Conservation (phyloP, 2,888 invertebrate species). For the Philonicus albiceps region DNA sequence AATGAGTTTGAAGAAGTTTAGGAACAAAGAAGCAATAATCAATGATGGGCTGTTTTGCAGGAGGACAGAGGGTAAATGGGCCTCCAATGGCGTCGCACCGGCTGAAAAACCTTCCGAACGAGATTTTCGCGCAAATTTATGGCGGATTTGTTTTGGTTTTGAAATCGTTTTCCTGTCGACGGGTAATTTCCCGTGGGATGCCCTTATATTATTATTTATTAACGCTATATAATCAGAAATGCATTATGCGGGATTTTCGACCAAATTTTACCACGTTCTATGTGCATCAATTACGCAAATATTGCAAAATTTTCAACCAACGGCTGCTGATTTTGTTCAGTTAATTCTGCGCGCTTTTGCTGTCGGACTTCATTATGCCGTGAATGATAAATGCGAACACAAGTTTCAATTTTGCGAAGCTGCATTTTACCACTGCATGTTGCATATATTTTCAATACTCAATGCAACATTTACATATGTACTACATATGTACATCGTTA, state of each 20-base stretch:
- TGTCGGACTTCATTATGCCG: background rate
- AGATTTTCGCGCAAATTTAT: background rate
- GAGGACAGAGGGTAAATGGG: background rate
- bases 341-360: background rate
- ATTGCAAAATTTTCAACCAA: background rate
- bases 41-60: background rate
- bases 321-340: background rate
- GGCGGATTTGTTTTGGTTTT: background rate
- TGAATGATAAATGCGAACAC: conserved; percentile 5
- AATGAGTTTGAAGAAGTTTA: conserved; percentile 3
- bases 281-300: background rate
- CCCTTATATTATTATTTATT: background rate
- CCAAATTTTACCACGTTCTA: background rate
- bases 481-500: background rate
- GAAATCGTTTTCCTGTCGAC: background rate
- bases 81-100: background rate
- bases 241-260: background rate
- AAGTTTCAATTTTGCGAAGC: background rate
- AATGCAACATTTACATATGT: background rate
- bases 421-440: background rate
- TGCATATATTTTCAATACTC: background rate
- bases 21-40: background rate
- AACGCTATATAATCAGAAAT: background rate
- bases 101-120: background rate
- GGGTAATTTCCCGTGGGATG: background rate